A percentile compares a stretch with the other conserved stretches of the same genome.
phyloP scores from a whole-genome alignment of 2,113 vertebrate genomes.

The Sapajus apella region DNA sequence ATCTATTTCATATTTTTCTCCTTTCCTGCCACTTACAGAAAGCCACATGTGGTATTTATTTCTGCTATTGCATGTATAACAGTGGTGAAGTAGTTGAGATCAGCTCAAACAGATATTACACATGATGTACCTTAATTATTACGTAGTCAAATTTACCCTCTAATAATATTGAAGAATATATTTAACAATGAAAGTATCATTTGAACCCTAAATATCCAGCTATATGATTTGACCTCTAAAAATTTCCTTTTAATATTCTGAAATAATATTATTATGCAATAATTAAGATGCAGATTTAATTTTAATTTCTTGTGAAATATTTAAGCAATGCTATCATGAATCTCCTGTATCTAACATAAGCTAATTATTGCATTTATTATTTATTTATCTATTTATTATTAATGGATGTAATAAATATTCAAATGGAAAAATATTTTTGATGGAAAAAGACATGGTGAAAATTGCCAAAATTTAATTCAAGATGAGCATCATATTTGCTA shows the following conservation, averaged over 20 bases:
- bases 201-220: background rate
- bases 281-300: slow-evolving; percentile 8
- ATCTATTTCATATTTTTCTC: background rate
- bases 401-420: background rate
- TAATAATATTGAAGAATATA: background rate
- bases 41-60: background rate
- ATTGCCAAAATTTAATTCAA: background rate
- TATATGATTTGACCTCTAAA: background rate
- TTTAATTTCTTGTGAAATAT: slow-evolving; percentile 35
- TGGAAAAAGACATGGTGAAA: background rate
- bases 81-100: background rate
- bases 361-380: slow-evolving; percentile 16
- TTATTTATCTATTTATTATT: slow-evolving; percentile 26
- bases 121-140: background rate
- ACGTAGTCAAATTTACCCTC: background rate
- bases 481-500: background rate
- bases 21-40: background rate
- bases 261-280: background rate
- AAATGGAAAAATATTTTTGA: slow-evolving; percentile 26
- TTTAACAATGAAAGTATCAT: background rate
- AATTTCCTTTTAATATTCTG: background rate
- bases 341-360: background rate
- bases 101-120: background rate
- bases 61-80: background rate
- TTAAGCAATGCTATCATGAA: background rate